Evolutionary conservation across 2,888 invertebrate species (phyloP).

Genomic region (Anticlea derivata): DNA sequence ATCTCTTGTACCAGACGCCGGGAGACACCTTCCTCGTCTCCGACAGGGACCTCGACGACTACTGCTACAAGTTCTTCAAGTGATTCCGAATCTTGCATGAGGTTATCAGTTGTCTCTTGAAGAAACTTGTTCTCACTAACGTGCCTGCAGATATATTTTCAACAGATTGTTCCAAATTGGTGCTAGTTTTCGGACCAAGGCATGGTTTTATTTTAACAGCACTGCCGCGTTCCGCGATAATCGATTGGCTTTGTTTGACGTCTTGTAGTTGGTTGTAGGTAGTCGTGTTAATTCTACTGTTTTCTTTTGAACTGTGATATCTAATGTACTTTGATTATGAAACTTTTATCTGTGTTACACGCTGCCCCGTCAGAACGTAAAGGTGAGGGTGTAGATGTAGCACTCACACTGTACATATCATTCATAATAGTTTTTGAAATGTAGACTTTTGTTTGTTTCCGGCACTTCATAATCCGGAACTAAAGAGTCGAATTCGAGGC

Average conservation of each 20-base stretch:
- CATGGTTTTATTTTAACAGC: conserved; percentile 29
- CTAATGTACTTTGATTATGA: conserved; percentile 69
- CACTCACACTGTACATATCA: conserved; percentile 20
- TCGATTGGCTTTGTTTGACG: conserved; percentile 44
- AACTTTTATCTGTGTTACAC: conserved; percentile 77
- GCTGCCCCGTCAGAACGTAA: conserved; percentile 80
- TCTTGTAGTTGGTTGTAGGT: conserved; percentile 45
- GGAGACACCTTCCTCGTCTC: conserved; percentile 53
- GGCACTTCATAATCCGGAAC: no score
- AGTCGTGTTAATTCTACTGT: conserved; percentile 37
- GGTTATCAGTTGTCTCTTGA: conserved; percentile 28
- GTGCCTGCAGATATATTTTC: conserved; percentile 29
- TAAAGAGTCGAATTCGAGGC: no score
- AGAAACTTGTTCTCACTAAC: conserved; percentile 10
- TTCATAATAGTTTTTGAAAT: background rate
- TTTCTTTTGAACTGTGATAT: conserved; percentile 28
- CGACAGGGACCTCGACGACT: conserved; percentile 67
- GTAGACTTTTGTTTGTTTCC: no score
- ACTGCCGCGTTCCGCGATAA: conserved; percentile 38
- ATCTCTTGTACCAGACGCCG: conserved; percentile 79
- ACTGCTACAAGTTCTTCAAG: conserved; percentile 63
- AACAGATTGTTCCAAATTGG: conserved; percentile 18
- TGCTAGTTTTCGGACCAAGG: conserved; percentile 29
- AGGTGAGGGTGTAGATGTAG: conserved; percentile 62
- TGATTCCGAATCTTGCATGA: conserved; percentile 49